Percentiles rank a stretch among this genome's conserved stretches.
Evolutionary conservation across 2,888 invertebrate species (phyloP).

Genomic region (Orchestes rusci): DNA sequence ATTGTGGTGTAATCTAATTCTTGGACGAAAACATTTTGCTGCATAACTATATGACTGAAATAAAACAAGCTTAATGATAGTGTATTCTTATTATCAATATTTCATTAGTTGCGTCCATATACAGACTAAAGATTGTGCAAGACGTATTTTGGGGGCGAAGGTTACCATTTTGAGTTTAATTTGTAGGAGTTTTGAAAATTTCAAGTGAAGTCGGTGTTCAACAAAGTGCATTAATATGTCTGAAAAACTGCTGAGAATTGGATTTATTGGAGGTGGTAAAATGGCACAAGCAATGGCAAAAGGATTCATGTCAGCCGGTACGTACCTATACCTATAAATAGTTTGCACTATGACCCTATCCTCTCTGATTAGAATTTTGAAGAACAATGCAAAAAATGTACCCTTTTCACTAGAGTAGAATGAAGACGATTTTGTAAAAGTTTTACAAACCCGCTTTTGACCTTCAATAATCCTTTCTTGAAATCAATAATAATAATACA

Average conservation of each 20-base stretch:
- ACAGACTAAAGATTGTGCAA: constrained; percentile 12
- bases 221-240: constrained; percentile 29
- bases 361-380: too few species aligned
- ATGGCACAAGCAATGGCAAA: constrained; percentile 88
- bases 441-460: too few species aligned
- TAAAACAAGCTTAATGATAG: constrained; percentile 11
- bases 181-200: constrained; percentile 13
- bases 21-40: too few species aligned
- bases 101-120: constrained; percentile 15
- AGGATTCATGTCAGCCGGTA: constrained; percentile 83
- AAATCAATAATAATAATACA: too few species aligned
- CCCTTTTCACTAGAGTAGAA: too few species aligned
- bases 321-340: constrained; percentile 26
- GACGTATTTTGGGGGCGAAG: constrained; percentile 7
- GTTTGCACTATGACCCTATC: too few species aligned
- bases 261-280: constrained; percentile 87
- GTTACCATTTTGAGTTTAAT: constrained; percentile 2
- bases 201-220: constrained; percentile 4
- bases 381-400: too few species aligned
- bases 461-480: too few species aligned
- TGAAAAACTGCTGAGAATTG: constrained; percentile 61
- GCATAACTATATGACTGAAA: background rate
- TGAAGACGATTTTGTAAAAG: too few species aligned
- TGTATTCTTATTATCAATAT: constrained; percentile 14
- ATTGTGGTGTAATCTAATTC: too few species aligned